These are phyloP conservation scores for Manduca sexta DNA, from an alignment of 1,140 invertebrate genomes.

Conservation along the genomic window DNA sequence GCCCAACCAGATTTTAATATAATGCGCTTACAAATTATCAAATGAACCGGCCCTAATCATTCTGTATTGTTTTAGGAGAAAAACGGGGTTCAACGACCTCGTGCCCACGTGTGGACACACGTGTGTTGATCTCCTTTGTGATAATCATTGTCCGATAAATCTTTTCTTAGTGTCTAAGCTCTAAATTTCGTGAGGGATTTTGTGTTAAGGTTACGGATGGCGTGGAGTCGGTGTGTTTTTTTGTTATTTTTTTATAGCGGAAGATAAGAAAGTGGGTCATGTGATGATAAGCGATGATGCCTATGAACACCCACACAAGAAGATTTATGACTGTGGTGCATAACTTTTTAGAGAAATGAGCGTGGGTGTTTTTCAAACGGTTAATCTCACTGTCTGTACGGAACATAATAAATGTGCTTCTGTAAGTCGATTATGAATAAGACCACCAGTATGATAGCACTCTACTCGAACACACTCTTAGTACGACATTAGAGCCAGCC, in stretches of 20 bases:
- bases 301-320: no score
- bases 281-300: no score
- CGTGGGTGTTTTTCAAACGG: no score
- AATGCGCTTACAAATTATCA: constrained; percentile 4
- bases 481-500: no score
- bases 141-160: constrained; percentile 31
- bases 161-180: constrained; percentile 42
- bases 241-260: not conserved
- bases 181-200: constrained; percentile 48
- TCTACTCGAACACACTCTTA: no score
- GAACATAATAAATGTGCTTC: no score
- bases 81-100: constrained; percentile 14
- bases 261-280: no score
- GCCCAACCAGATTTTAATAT: not conserved
- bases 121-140: constrained; percentile 45
- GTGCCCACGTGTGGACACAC: constrained; percentile 48
- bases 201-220: constrained; percentile 18
- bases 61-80: constrained; percentile 16
- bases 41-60: constrained; percentile 12
- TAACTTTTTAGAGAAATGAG: no score
- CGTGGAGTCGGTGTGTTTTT: constrained; percentile 21
- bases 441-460: no score
- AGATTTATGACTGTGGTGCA: no score
- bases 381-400: no score
- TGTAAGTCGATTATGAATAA: no score